Base-by-base conservation (phyloP, 2,888 invertebrate genomes). In the Drosophila testacea region DNA sequence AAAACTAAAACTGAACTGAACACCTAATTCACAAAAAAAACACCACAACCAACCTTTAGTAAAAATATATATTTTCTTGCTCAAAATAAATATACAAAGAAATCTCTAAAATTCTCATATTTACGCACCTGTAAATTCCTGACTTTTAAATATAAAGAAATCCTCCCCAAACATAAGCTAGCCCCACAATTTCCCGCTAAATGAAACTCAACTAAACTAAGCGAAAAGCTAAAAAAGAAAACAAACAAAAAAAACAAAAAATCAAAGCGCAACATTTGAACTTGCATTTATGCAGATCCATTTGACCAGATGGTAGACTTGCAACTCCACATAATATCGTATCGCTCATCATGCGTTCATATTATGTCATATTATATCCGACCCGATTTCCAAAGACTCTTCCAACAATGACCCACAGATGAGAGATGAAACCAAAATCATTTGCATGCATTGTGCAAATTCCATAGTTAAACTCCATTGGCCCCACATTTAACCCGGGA, bases 251-350 rank as follows among this genome's bases (percentile, higher is more conserved):
- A 57, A 59, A 64, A 52, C 61, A 16, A 44, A 46, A 22, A 67
- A 65, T 54, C 42, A 71, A 79, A 85, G 72, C 69, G 77, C 81
- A 80, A 88, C 83, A 81, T 84, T 83, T 84, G 85, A 90, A 90
- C 90, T 89, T 90, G 90, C 90, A 90, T 90, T 89, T 81, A 83
- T 78, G 88, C 86, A 90, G 90, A 90, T 91, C 89, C 89, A 89
- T 90, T 83, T 88, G 90, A 89, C 79, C 85, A 89, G 91, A 91
- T 91, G 91, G 91, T 91, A 89, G 91, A 91, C 90, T 91, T 91
- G 91, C 91, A 91, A 91, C 91, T 91, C 91, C 91, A 91, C 91
- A 91, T 91, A 91, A 91, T 91, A 91, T 90, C 84, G 89, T 90
- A 88, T 87, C 89, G 88, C 80, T 87, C 90, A 85, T 88, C 90